Evolutionary conservation across 2,888 invertebrate genomes (phyloP).

Genomic region (Megalurothrips usitatus): DNA sequence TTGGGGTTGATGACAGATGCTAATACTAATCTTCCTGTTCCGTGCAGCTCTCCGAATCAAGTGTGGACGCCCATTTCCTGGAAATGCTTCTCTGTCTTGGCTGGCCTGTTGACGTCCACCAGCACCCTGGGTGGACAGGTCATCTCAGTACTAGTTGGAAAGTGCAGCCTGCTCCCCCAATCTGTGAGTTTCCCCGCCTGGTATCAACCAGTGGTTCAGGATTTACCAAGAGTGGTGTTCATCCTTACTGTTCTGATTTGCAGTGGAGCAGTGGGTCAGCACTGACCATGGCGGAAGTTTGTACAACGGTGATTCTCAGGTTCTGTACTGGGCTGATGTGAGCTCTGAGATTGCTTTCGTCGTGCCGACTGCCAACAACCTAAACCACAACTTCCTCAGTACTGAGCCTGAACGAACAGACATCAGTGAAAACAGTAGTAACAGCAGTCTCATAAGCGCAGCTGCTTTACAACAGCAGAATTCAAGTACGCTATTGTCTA

Average conservation of each 20-base stretch:
- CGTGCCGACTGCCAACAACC: conserved; percentile 60
- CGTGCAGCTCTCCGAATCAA: conserved; percentile 45
- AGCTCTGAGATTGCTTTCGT: conserved; percentile 93
- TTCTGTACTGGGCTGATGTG: conserved; percentile 94
- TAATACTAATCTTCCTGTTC: conserved; percentile 35
- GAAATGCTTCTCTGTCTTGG: conserved; percentile 70
- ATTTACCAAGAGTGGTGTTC: conserved; percentile 34
- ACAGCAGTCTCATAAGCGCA: background rate
- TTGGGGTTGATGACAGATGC: conserved; percentile 21
- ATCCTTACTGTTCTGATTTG: background rate
- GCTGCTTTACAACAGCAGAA: background rate
- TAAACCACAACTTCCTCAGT: background rate
- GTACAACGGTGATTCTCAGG: conserved; percentile 79
- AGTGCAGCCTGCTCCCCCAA: conserved; percentile 40
- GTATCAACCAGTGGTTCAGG: background rate
- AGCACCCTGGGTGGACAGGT: conserved; percentile 94
- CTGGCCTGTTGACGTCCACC: conserved; percentile 76
- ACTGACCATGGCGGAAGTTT: conserved; percentile 59
- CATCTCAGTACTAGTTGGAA: conserved; percentile 83
- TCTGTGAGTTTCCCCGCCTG: background rate
- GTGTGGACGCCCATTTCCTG: conserved; percentile 53
- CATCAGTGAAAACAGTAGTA: background rate
- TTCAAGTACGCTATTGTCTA: background rate
- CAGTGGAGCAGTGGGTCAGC: conserved; percentile 31
- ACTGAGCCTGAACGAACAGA: background rate